Percentiles rank a stretch among this genome's conserved stretches.
Conservation (phyloP, 2,113 vertebrate species). For the Anhinga anhinga region DNA sequence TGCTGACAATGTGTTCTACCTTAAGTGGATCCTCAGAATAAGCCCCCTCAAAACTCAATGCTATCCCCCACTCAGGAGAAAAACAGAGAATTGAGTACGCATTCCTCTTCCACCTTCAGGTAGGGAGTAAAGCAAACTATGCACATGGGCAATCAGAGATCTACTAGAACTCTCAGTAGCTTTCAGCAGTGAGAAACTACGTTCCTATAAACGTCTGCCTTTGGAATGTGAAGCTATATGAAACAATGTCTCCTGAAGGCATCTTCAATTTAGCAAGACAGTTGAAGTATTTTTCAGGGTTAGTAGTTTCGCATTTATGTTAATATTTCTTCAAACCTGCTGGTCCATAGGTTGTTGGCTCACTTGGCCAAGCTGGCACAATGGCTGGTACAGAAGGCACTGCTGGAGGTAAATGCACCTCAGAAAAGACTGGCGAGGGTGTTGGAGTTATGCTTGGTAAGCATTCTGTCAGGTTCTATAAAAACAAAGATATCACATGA, state of each 20-base stretch:
- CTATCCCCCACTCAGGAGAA: neutral
- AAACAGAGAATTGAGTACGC: neutral
- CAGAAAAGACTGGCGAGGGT: constrained; percentile 72
- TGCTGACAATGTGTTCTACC: neutral
- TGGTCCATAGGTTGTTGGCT: constrained; percentile 76
- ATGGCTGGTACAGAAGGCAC: constrained; percentile 83
- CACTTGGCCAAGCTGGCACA: constrained; percentile 77
- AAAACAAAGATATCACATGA: neutral
- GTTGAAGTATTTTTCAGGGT: neutral
- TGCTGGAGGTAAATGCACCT: constrained; percentile 77
- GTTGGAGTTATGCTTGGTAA: constrained; percentile 60
- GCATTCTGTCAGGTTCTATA: constrained; percentile 67
- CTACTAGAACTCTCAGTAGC: neutral
- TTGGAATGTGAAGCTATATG: neutral
- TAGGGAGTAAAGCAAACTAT: neutral
- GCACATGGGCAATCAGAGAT: neutral
- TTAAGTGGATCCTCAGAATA: neutral
- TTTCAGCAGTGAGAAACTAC: neutral
- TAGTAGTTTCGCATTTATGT: neutral
- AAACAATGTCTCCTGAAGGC: neutral
- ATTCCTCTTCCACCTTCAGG: neutral
- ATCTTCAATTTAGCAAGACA: neutral
- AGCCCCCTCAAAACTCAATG: neutral
- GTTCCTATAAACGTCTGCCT: neutral
- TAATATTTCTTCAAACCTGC: constrained; percentile 70